phyloP scores from a whole-genome alignment of 2,113 vertebrate genomes.

The Polypterus bichir region DNA sequence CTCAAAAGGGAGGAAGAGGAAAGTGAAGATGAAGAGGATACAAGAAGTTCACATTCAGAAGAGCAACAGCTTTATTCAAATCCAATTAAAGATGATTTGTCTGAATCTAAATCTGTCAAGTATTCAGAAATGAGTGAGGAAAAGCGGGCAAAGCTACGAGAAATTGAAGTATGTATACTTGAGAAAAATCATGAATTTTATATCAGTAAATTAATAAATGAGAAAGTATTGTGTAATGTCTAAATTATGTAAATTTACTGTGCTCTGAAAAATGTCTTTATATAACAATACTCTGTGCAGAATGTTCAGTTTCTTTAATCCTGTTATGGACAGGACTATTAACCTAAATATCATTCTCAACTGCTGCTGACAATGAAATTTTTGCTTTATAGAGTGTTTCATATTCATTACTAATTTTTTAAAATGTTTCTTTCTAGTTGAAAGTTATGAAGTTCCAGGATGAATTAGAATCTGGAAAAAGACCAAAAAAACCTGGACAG shows the following conservation, averaged over 20 bases:
- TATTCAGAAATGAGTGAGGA: slow-evolving; percentile 92
- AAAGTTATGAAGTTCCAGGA: slow-evolving; percentile 99
- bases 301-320: too few species aligned
- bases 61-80: slow-evolving; percentile 75
- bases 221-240: too few species aligned
- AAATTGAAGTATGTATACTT: slow-evolving; percentile 72
- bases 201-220: slow-evolving; percentile 3
- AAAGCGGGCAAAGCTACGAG: slow-evolving; percentile 86
- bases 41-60: slow-evolving; percentile 70
- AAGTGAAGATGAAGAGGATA: slow-evolving; percentile 73
- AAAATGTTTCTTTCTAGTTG: slow-evolving; percentile 52
- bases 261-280: neutral
- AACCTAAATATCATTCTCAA: too few species aligned
- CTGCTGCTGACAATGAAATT: too few species aligned
- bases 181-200: neutral
- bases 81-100: slow-evolving; percentile 72
- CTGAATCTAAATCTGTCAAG: slow-evolving; percentile 67
- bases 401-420: too few species aligned
- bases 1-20: slow-evolving; percentile 65
- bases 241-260: slow-evolving; percentile 16
- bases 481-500: slow-evolving; percentile 87
- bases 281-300: too few species aligned
- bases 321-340: too few species aligned
- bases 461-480: slow-evolving; percentile 93
- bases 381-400: too few species aligned